phyloP scores from a whole-genome alignment of 2,888 invertebrate genomes.

The Leptopterna dolabrata region DNA sequence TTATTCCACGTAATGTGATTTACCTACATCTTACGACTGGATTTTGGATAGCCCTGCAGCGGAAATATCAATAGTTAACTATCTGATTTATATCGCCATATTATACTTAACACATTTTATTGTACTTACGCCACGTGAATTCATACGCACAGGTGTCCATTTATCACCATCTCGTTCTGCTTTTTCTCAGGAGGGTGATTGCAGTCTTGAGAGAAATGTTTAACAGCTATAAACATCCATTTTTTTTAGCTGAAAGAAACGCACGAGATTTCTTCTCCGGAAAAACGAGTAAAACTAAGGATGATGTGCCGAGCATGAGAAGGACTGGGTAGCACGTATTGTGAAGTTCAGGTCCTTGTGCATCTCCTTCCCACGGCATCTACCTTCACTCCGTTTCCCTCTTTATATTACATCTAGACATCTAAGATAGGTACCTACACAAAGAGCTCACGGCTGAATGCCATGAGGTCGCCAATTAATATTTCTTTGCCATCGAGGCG shows the following conservation, averaged over 20 bases:
- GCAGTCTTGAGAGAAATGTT: background rate
- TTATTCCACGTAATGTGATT: no score
- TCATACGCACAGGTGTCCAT: no score
- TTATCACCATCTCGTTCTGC: no score
- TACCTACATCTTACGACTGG: no score
- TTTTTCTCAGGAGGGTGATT: no score
- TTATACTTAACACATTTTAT: no score
- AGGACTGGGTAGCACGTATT: constrained; percentile 3
- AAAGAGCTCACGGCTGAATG: background rate
- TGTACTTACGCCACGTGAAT: no score
- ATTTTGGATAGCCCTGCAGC: no score
- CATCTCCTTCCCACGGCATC: constrained; percentile 17
- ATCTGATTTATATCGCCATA: no score
- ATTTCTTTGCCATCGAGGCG: background rate
- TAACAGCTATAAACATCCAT: background rate
- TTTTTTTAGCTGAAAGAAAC: background rate
- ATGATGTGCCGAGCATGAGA: constrained; percentile 24
- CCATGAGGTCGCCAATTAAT: background rate
- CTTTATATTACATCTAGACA: background rate
- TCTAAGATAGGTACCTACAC: background rate
- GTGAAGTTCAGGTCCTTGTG: constrained; percentile 23
- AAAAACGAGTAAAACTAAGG: background rate
- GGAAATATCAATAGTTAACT: no score
- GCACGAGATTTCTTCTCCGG: background rate
- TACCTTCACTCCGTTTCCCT: constrained; percentile 18